These are phyloP conservation scores for Phainopepla nitens DNA, from an alignment of 2,113 vertebrate genomes.

Conservation along the genomic window DNA sequence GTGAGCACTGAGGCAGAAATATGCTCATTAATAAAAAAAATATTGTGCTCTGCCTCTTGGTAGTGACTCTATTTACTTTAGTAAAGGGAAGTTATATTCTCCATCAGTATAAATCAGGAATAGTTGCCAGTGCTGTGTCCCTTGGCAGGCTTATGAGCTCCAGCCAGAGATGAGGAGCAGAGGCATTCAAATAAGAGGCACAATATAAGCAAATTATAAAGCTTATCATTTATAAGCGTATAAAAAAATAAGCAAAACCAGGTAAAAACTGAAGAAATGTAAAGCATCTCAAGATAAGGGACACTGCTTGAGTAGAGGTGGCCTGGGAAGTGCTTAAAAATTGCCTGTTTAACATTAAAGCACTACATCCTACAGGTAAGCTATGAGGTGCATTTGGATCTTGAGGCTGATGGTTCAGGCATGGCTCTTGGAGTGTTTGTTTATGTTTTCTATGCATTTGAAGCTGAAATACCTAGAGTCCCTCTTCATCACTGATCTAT, in stretches of 20 bases:
- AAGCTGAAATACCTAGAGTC: not conserved
- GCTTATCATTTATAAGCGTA: not conserved
- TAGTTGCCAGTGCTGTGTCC: not conserved
- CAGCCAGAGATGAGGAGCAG: not conserved
- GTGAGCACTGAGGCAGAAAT: not conserved
- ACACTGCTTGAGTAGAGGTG: not conserved
- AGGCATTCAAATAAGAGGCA: not conserved
- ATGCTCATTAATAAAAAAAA: slow-evolving; percentile 1
- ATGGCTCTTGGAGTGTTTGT: not conserved
- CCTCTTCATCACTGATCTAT: not conserved
- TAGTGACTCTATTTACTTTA: slow-evolving; percentile 29
- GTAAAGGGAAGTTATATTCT: not conserved
- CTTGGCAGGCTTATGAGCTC: not conserved
- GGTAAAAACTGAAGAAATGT: not conserved
- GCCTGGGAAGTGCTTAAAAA: not conserved
- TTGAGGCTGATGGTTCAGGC: not conserved
- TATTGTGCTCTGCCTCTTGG: not conserved
- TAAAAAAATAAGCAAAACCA: not conserved
- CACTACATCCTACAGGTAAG: not conserved
- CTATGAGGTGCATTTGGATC: not conserved
- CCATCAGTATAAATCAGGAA: not conserved
- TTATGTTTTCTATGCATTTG: not conserved
- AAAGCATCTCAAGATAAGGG: not conserved
- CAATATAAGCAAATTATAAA: not conserved
- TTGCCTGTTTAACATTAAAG: not conserved